A percentile compares a stretch with the other conserved stretches of the same genome.
phyloP scores from a whole-genome alignment of 2,888 invertebrate species.

The Cephus rjabovi region DNA sequence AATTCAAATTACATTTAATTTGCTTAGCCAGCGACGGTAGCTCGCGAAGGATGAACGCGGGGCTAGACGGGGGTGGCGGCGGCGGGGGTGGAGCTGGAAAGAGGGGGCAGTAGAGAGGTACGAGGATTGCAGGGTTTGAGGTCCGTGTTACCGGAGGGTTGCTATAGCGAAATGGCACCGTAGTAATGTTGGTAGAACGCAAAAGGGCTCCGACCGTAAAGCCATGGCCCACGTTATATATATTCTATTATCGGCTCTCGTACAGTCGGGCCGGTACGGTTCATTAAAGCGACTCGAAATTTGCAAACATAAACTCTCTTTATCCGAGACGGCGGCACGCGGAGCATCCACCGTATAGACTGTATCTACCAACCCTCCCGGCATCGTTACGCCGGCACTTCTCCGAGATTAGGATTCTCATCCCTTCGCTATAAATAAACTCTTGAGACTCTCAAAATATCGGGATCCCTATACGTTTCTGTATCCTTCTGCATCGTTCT shows the following conservation, averaged over 20 bases:
- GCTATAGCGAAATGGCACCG: background rate
- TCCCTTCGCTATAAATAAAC: background rate
- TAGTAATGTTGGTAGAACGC: background rate
- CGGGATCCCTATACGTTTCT: background rate
- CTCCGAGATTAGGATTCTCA: background rate
- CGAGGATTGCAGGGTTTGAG: slow-evolving; percentile 3
- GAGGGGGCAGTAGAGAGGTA: slow-evolving; percentile 14
- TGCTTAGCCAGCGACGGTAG: slow-evolving; percentile 48
- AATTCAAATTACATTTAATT: slow-evolving; percentile 64
- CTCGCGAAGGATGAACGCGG: slow-evolving; percentile 22
- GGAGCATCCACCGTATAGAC: background rate
- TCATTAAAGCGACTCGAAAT: slow-evolving; percentile 33
- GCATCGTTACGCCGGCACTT: slow-evolving; percentile 26
- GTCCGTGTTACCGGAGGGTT: background rate
- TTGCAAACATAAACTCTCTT: slow-evolving; percentile 26
- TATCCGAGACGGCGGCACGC: slow-evolving; percentile 3
- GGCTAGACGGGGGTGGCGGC: background rate
- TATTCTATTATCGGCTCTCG: slow-evolving; percentile 50
- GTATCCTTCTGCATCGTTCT: background rate
- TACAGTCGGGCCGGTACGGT: slow-evolving; percentile 12
- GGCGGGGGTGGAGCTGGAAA: background rate
- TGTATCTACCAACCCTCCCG: slow-evolving; percentile 10
- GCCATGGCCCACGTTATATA: slow-evolving; percentile 32
- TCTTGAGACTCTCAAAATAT: background rate
- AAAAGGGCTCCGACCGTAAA: background rate